A percentile compares a stretch with the other conserved stretches of the same genome.
phyloP scores from a whole-genome alignment of 1,140 invertebrate species.

The Pogonognathellus flavescens region DNA sequence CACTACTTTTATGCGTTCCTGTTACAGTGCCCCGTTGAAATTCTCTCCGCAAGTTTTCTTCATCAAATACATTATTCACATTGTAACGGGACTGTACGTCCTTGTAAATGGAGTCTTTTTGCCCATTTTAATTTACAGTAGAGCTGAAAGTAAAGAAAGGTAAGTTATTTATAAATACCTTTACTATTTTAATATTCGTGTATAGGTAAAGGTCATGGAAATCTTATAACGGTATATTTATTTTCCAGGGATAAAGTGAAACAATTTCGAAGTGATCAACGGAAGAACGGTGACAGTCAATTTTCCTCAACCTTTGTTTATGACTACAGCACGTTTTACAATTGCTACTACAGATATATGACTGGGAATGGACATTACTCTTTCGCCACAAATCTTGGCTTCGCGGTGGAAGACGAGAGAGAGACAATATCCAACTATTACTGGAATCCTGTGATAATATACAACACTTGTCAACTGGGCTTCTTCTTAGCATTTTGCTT shows the following conservation, averaged over 20 bases:
- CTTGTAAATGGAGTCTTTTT: neutral
- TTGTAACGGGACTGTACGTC: neutral
- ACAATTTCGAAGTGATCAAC: neutral
- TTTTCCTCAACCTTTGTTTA: neutral
- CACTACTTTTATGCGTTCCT: neutral
- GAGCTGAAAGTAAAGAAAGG: slow-evolving; percentile 3
- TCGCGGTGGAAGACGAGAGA: neutral
- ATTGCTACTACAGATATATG: neutral
- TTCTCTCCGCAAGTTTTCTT: slow-evolving; percentile 4
- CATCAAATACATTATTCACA: neutral
- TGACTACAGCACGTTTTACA: slow-evolving; percentile 1
- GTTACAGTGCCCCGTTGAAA: neutral
- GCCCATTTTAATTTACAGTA: neutral
- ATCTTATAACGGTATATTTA: neutral
- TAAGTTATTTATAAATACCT: neutral
- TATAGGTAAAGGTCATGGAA: neutral
- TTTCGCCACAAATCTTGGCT: neutral
- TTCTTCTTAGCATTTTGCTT: neutral
- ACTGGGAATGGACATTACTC: neutral
- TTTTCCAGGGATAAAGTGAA: slow-evolving; percentile 9
- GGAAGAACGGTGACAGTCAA: neutral
- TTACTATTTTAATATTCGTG: neutral
- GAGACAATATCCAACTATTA: neutral
- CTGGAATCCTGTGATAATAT: slow-evolving; percentile 5
- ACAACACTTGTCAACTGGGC: neutral